Evolutionary conservation across 2,797 vertebrate genomes (phyloP).

Genomic region (Halcyon leucocephala): DNA sequence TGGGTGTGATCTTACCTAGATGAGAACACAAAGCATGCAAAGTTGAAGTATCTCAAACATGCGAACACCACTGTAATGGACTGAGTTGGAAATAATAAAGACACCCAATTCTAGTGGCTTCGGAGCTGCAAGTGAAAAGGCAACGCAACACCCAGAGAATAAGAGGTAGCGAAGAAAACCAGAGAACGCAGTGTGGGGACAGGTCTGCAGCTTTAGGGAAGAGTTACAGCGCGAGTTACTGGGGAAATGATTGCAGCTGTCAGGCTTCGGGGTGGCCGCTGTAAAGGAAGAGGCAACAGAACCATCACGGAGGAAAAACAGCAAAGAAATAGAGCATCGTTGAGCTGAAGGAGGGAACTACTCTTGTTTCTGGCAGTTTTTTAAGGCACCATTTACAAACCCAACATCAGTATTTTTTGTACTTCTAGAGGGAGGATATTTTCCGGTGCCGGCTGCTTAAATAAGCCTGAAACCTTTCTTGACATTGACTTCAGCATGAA

Average conservation of each 20-base stretch:
- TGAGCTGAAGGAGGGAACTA: not conserved
- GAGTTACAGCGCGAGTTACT: not conserved
- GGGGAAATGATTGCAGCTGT: conserved; percentile 30
- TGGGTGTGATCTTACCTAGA: not conserved
- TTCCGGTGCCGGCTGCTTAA: not conserved
- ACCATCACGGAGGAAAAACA: not conserved
- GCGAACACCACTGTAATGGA: not conserved
- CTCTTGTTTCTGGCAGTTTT: not conserved
- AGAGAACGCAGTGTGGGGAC: not conserved
- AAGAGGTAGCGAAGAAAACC: not conserved
- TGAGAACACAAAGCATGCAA: not conserved
- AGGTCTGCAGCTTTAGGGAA: not conserved
- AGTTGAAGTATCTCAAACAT: not conserved
- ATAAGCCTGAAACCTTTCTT: not conserved
- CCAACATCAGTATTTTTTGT: not conserved
- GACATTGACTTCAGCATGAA: not conserved
- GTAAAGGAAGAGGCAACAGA: not conserved
- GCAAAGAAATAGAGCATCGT: not conserved
- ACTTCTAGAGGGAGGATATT: not conserved
- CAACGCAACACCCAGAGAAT: not conserved
- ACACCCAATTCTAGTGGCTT: not conserved
- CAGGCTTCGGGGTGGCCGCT: not conserved
- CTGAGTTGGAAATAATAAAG: not conserved
- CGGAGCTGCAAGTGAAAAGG: not conserved
- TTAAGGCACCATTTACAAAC: conserved; percentile 17